Percentiles rank a stretch among this genome's conserved stretches.
Evolutionary conservation across 2,113 vertebrate genomes (phyloP).

Genomic region (Takifugu bimaculatus): DNA sequence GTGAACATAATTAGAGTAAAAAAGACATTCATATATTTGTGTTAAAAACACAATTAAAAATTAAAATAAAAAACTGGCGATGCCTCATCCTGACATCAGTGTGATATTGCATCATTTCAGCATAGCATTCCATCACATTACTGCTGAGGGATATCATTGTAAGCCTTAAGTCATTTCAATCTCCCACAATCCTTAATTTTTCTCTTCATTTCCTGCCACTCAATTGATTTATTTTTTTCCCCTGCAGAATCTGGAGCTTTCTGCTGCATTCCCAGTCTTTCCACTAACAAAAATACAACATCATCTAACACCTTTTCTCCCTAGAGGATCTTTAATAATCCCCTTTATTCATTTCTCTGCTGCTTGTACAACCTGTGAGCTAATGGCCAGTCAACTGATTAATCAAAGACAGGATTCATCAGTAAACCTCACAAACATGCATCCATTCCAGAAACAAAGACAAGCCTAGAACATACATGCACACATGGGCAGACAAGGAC

Average conservation of each 20-base stretch:
- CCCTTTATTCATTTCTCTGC: too few species aligned
- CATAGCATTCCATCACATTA: conserved; percentile 31
- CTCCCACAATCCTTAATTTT: conserved; percentile 10
- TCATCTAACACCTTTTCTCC: too few species aligned
- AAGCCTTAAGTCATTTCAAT: conserved; percentile 39
- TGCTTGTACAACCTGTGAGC: background rate
- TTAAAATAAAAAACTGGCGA: background rate
- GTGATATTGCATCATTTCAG: conserved; percentile 8
- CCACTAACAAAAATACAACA: background rate
- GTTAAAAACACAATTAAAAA: too few species aligned
- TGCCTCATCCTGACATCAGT: background rate
- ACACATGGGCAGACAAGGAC: conserved; percentile 28
- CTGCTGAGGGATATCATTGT: conserved; percentile 18
- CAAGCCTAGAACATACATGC: conserved; percentile 32
- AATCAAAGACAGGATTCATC: conserved; percentile 10
- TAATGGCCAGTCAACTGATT: conserved; percentile 3
- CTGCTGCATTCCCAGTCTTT: conserved; percentile 19
- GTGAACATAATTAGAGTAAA: too few species aligned
- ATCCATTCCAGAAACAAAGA: conserved; percentile 8
- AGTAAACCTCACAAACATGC: conserved; percentile 1
- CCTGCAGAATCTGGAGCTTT: conserved; percentile 34
- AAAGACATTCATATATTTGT: too few species aligned
- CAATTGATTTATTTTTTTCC: background rate
- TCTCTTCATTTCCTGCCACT: conserved; percentile 12
- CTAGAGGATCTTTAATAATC: background rate